Percentiles rank a stretch among this genome's conserved stretches.
These are phyloP conservation scores for Acanthosepion lycidas DNA, from an alignment of 2,888 invertebrate genomes.

Conservation along the genomic window DNA sequence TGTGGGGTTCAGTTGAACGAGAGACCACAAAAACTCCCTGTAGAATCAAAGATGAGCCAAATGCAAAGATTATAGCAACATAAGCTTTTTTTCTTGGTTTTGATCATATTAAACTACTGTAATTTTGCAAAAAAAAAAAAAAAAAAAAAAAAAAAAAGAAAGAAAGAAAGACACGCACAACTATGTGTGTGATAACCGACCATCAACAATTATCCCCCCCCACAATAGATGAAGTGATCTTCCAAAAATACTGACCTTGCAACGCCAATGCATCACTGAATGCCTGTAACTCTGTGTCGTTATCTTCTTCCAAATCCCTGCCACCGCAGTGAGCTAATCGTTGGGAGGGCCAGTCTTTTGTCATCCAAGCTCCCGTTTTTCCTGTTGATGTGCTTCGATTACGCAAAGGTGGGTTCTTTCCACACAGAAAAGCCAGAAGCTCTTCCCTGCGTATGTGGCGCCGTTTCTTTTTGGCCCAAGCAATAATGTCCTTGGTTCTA, in stretches of 20 bases:
- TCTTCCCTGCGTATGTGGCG: slow-evolving; percentile 85
- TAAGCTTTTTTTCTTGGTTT: too few species aligned
- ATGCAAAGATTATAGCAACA: too few species aligned
- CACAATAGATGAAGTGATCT: too few species aligned
- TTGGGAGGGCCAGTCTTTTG: slow-evolving; percentile 61
- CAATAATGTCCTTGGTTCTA: slow-evolving; percentile 83
- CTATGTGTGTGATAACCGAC: too few species aligned
- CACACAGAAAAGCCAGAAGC: slow-evolving; percentile 84
- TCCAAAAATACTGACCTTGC: slow-evolving; percentile 76
- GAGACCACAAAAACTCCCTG: too few species aligned
- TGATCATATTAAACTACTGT: too few species aligned
- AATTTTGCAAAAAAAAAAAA: too few species aligned
- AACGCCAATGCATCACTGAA: slow-evolving; percentile 84
- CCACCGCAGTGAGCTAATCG: slow-evolving; percentile 75
- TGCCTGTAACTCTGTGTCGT: slow-evolving; percentile 81
- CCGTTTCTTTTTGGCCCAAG: slow-evolving; percentile 83
- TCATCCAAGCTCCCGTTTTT: slow-evolving; percentile 48
- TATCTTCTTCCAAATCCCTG: slow-evolving; percentile 67
- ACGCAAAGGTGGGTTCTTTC: slow-evolving; percentile 79
- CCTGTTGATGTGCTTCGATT: slow-evolving; percentile 53
- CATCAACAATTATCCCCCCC: too few species aligned
- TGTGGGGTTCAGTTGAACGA: too few species aligned
- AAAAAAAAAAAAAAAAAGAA: too few species aligned
- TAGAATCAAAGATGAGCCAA: too few species aligned
- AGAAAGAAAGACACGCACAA: too few species aligned